Evolutionary conservation across 1,140 invertebrate genomes (phyloP).

Genomic region (Harlomillsia oculata): DNA sequence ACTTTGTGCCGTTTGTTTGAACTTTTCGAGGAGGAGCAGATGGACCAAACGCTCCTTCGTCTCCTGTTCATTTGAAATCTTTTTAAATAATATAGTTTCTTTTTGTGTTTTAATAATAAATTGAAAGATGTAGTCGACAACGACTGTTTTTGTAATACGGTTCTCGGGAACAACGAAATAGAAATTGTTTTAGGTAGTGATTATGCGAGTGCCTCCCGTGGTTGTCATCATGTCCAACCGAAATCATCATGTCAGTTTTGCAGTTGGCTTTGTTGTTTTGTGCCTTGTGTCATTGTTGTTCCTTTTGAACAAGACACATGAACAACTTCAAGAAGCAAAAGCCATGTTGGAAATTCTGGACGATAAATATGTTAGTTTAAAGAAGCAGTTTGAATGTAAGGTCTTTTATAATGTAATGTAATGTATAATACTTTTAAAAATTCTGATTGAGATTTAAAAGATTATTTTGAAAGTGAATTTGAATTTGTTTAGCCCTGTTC

Average conservation of each 20-base stretch:
- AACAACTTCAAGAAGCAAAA: slow-evolving; percentile 5
- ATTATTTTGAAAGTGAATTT: neutral
- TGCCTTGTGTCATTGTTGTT: slow-evolving; percentile 4
- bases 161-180: too few relatives aligned
- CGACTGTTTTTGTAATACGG: too few relatives aligned
- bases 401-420: neutral
- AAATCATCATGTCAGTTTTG: slow-evolving; percentile 15
- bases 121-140: too few relatives aligned
- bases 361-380: slow-evolving; percentile 5
- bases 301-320: slow-evolving; percentile 13
- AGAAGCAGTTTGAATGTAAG: slow-evolving; percentile 27
- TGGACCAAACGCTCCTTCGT: too few relatives aligned
- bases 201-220: too few relatives aligned
- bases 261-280: neutral
- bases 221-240: slow-evolving; percentile 4
- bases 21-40: too few relatives aligned
- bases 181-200: too few relatives aligned
- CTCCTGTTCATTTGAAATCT: too few relatives aligned
- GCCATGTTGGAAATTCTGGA: neutral
- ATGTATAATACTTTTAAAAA: neutral
- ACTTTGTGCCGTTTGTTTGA: too few relatives aligned
- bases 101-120: too few relatives aligned
- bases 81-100: too few relatives aligned
- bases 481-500: slow-evolving; percentile 9
- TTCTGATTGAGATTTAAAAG: neutral